These are phyloP conservation scores for Melinaea marsaeus DNA, from an alignment of 2,888 invertebrate species.

Conservation along the genomic window DNA sequence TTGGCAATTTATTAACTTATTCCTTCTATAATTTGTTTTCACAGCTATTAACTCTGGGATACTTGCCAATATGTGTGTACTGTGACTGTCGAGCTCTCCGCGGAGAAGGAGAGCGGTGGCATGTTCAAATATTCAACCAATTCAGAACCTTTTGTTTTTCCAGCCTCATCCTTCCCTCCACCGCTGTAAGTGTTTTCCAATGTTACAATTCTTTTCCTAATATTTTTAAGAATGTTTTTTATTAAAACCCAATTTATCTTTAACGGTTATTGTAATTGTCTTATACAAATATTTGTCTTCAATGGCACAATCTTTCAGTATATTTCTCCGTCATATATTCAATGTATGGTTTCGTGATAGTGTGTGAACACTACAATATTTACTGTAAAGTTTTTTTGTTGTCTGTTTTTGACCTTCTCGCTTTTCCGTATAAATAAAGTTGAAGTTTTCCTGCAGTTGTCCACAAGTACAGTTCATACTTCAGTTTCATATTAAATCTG, in stretches of 20 bases:
- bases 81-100: conserved; percentile 56
- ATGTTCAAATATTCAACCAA: conserved; percentile 48
- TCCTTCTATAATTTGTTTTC: conserved; percentile 31
- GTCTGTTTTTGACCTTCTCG: neutral
- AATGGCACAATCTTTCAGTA: no score
- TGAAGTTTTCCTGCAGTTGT: neutral
- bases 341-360: neutral
- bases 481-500: conserved; percentile 4
- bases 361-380: neutral
- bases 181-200: conserved; percentile 48
- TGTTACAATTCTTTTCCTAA: neutral
- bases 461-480: neutral
- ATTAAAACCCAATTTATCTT: neutral
- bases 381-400: neutral
- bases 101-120: conserved; percentile 34
- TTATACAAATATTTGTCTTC: no score
- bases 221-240: neutral
- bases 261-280: neutral
- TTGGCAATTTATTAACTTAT: no score
- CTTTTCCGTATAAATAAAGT: neutral
- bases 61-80: conserved; percentile 54
- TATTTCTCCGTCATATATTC: no score
- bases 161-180: conserved; percentile 55
- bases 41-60: conserved; percentile 50
- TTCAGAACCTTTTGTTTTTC: conserved; percentile 52